A percentile compares a stretch with the other conserved stretches of the same genome.
Evolutionary conservation across 2,113 vertebrate species (phyloP).

Genomic region (Rhabdomys dilectus): DNA sequence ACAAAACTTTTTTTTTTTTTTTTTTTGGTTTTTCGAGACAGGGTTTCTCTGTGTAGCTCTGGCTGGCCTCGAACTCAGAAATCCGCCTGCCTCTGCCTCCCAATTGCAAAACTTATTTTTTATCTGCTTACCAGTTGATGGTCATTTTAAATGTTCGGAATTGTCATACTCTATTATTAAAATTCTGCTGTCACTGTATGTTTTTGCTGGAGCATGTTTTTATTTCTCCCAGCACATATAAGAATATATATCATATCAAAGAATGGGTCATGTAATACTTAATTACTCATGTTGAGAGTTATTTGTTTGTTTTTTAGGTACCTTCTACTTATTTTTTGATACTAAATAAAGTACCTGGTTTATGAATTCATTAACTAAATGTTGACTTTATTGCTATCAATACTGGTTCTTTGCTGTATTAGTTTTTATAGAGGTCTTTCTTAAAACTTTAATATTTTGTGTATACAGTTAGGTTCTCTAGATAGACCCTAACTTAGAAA

Average conservation of each 20-base stretch:
- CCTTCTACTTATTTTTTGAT: background rate
- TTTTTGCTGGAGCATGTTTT: slow-evolving; percentile 49
- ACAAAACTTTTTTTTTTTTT: background rate
- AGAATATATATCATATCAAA: background rate
- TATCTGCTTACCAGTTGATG: slow-evolving; percentile 1
- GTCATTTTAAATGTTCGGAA: background rate
- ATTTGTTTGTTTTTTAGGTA: background rate
- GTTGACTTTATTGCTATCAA: slow-evolving; percentile 11
- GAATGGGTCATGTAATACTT: background rate
- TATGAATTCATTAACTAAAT: slow-evolving; percentile 19
- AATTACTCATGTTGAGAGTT: slow-evolving; percentile 9
- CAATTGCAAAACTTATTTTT: too few species aligned
- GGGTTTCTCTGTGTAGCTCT: too few species aligned
- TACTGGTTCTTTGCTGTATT: background rate
- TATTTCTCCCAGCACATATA: background rate
- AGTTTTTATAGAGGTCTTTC: background rate
- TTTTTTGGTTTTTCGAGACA: too few species aligned
- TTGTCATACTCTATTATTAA: slow-evolving; percentile 47
- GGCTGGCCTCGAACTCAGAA: too few species aligned
- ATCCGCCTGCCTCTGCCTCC: too few species aligned
- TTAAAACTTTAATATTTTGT: slow-evolving; percentile 37
- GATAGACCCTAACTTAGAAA: background rate
- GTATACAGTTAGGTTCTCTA: background rate
- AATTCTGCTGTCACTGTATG: background rate
- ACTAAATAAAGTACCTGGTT: background rate